Evolutionary conservation across 2,888 invertebrate genomes (phyloP).

Genomic region (Cyclophora punctaria): DNA sequence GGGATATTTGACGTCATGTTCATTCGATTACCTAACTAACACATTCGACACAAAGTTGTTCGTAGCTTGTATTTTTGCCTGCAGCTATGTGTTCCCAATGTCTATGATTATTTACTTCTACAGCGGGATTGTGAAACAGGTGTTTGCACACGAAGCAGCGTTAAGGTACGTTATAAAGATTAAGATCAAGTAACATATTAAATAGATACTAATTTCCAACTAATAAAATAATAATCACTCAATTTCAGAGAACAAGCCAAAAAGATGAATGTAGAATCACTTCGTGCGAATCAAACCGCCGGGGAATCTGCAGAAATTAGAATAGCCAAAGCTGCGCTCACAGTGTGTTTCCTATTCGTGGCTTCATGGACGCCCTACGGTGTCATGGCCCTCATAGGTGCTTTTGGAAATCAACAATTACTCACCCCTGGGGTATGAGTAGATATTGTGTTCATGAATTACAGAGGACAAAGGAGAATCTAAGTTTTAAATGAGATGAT

Average conservation of each 20-base stretch:
- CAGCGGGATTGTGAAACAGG: slow-evolving; percentile 90
- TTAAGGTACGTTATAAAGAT: slow-evolving; percentile 59
- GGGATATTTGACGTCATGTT: slow-evolving; percentile 91
- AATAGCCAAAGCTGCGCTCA: slow-evolving; percentile 91
- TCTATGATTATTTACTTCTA: slow-evolving; percentile 86
- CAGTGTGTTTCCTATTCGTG: slow-evolving; percentile 88
- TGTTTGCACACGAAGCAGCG: slow-evolving; percentile 89
- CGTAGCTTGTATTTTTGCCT: slow-evolving; percentile 83
- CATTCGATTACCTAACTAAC: slow-evolving; percentile 87
- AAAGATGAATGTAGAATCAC: slow-evolving; percentile 93
- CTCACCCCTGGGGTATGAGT: slow-evolving; percentile 77
- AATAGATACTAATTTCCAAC: background rate
- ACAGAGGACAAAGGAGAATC: too few species aligned
- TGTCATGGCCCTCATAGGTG: slow-evolving; percentile 85
- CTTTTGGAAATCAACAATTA: slow-evolving; percentile 83
- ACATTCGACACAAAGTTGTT: slow-evolving; percentile 86
- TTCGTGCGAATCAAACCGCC: slow-evolving; percentile 81
- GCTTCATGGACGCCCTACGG: slow-evolving; percentile 95
- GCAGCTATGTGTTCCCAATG: slow-evolving; percentile 87
- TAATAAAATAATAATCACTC: too few species aligned
- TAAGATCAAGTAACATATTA: background rate
- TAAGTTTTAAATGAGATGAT: too few species aligned
- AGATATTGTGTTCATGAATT: too few species aligned
- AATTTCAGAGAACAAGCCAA: slow-evolving; percentile 77
- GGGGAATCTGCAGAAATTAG: slow-evolving; percentile 86